A percentile compares a stretch with the other conserved stretches of the same genome.
Evolutionary conservation across 1,140 invertebrate genomes (phyloP).

Genomic region (Pogonus chalceus): DNA sequence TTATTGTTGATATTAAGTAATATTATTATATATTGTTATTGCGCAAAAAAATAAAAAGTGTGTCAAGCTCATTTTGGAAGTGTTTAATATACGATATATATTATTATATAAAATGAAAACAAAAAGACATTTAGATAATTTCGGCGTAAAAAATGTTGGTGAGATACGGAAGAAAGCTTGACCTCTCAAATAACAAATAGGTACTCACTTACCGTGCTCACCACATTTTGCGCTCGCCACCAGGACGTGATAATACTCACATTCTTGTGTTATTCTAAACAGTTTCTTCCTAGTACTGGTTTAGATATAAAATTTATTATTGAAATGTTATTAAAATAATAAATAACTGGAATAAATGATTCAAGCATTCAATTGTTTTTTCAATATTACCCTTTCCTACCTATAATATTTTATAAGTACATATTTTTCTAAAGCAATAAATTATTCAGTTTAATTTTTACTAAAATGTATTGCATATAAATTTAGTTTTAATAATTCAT

Average conservation of each 20-base stretch:
- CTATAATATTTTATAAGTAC: no score
- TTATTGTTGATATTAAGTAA: constrained; percentile 5
- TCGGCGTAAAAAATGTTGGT: neutral
- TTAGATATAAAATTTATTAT: constrained; percentile 7
- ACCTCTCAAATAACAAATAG: no score
- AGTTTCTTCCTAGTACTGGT: constrained; percentile 6
- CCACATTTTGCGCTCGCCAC: no score
- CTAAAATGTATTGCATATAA: no score
- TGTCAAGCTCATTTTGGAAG: constrained; percentile 6
- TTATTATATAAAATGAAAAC: neutral
- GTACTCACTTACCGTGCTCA: no score
- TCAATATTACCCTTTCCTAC: neutral
- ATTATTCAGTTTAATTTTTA: no score
- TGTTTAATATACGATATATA: neutral
- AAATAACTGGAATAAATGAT: constrained; percentile 6
- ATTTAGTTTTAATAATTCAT: no score
- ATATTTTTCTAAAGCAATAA: no score
- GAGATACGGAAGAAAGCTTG: no score
- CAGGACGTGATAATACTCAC: constrained; percentile 3
- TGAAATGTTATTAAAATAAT: constrained; percentile 4
- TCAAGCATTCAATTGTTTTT: neutral
- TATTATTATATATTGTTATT: constrained; percentile 6
- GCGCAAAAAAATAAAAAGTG: constrained; percentile 1
- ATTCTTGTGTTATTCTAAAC: constrained; percentile 7
- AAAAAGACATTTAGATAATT: constrained; percentile 4